Evolutionary conservation across 2,113 vertebrate species (phyloP).

Genomic region (Phaethornis superciliosus): DNA sequence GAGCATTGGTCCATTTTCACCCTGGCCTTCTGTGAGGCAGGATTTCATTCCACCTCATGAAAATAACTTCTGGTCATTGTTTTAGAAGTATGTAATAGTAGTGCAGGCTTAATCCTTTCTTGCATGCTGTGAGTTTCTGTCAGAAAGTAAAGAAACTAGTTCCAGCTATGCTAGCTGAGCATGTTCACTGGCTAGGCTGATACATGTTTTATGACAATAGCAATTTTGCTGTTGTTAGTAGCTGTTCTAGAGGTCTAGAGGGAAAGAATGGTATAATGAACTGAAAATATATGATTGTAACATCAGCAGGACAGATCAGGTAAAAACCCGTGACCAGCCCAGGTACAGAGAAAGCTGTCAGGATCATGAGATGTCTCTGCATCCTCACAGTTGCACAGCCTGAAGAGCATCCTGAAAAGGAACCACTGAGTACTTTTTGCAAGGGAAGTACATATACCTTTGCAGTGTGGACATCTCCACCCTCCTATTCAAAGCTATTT

Average conservation of each 20-base stretch:
- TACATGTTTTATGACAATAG: background rate
- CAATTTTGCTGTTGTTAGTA: background rate
- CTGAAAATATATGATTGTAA: background rate
- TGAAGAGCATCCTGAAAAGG: background rate
- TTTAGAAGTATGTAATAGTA: background rate
- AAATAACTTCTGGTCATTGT: background rate
- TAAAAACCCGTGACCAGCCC: background rate
- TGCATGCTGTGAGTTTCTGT: background rate
- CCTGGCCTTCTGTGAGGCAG: background rate
- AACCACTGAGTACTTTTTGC: background rate
- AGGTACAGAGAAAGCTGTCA: background rate
- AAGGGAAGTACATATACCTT: background rate
- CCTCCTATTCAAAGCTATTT: background rate
- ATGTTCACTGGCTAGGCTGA: background rate
- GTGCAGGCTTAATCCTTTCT: constrained; percentile 5
- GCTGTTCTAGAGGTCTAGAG: background rate
- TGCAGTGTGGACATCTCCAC: background rate
- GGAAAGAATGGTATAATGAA: background rate
- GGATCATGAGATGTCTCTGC: background rate
- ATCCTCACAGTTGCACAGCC: background rate
- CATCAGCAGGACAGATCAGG: background rate
- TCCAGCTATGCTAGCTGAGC: background rate
- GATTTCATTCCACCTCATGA: background rate
- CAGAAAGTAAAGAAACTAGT: background rate
- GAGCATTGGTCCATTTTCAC: background rate